phyloP scores from a whole-genome alignment of 2,113 vertebrate genomes.

The Mustela lutreola region DNA sequence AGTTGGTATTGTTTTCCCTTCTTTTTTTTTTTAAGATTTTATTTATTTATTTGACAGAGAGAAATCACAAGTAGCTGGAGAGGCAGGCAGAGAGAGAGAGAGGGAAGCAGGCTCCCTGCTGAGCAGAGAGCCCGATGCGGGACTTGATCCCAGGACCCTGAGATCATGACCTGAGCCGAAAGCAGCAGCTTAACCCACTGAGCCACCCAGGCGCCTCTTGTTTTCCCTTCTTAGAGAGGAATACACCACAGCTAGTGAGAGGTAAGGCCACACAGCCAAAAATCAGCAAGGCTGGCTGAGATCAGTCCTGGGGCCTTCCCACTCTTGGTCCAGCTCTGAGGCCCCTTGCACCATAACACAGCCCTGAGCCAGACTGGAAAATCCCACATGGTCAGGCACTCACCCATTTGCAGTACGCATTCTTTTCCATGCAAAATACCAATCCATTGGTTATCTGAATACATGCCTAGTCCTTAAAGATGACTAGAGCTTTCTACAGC shows the following conservation, averaged over 20 bases:
- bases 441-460: neutral
- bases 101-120: too few relatives aligned
- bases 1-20: neutral
- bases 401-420: neutral
- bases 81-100: too few relatives aligned
- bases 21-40: neutral
- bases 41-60: too few relatives aligned
- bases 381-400: neutral
- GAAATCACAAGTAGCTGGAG: too few relatives aligned
- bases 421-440: neutral
- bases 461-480: neutral
- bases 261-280: neutral
- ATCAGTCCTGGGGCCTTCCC: neutral
- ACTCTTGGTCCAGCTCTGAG: neutral
- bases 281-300: neutral
- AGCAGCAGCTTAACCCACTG: too few relatives aligned
- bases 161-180: too few relatives aligned
- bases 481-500: neutral
- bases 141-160: too few relatives aligned
- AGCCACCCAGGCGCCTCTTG: too few relatives aligned
- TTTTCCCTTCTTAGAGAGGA: neutral
- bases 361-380: neutral
- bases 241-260: neutral
- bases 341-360: neutral
- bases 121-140: too few relatives aligned